Evolutionary conservation across 1,140 invertebrate species (phyloP), one percentile per base, ranked within the genome.

Genomic region (Trachymyrmex septentrionalis): DNA sequence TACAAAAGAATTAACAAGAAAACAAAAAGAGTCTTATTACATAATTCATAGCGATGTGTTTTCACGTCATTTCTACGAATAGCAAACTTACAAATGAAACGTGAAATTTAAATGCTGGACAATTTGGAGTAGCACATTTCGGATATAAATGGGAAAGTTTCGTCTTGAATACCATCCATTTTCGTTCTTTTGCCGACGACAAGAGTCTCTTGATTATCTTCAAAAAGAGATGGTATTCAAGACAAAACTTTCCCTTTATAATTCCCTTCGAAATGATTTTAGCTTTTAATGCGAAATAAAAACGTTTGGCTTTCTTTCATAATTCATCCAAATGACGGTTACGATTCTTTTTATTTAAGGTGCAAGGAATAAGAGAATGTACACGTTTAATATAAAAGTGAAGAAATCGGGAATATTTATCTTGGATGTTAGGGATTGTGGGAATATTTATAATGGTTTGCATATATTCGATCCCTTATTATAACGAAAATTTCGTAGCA

Each of bases 1-100:
- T 14, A 9, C 19, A 57, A 59, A 82, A 59, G 21, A 53, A 30
- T 73, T 63, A 63, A 73, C 55, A 9, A 38, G 10, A 3, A 71
- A 1, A 24, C 16, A 44, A 9, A 48, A 14, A 34, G 5, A 61
- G 38, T 21, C 44, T 82, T 82, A 82, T 73, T 38, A 19, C 3
- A 44, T 4, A 73, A 16, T 16, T 6, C 7, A 24, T 44, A 4
- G 55, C 38, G 34, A 38, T 55, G 44, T 34, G 67, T 73, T 73
- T 73, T 73, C 21, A 82, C 57, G 55, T 5, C 12, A 21, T 82
- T 48, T 59, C 73, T 48, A 10, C 14, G 4, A 21, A n/a, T n/a
- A 12, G 27, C 67, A 73, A 73, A 55, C 53, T 59, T 57, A 59
- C n/a, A 76, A 63, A 27, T 75, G 24, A 75, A 85, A 64, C 9